Percentiles rank a stretch among this genome's conserved stretches.
These are phyloP conservation scores for Nipponia nippon DNA, from an alignment of 2,113 vertebrate genomes.

Conservation along the genomic window DNA sequence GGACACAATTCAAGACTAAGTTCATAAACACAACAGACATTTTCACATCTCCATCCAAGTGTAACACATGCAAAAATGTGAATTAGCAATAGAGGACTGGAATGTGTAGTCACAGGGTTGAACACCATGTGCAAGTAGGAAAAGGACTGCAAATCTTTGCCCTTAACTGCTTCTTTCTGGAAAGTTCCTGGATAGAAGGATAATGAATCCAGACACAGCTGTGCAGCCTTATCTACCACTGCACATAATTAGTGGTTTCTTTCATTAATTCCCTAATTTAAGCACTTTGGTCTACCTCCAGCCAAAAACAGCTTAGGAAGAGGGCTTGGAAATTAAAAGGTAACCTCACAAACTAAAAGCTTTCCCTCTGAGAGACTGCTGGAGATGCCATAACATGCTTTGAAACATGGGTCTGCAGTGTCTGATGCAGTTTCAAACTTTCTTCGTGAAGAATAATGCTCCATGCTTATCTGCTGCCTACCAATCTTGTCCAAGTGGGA, in stretches of 20 bases:
- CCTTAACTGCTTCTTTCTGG: neutral
- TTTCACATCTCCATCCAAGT: neutral
- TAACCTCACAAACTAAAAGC: neutral
- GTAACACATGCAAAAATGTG: neutral
- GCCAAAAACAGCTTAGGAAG: neutral
- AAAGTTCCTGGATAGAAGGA: neutral
- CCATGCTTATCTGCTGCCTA: neutral
- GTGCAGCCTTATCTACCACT: neutral
- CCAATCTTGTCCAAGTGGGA: neutral
- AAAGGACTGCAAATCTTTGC: neutral
- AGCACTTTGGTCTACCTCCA: neutral
- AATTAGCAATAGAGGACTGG: neutral
- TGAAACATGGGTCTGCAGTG: neutral
- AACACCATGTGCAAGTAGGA: neutral
- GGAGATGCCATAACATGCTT: neutral
- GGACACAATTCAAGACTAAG: neutral
- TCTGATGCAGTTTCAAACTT: neutral
- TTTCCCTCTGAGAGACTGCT: neutral
- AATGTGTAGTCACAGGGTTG: neutral
- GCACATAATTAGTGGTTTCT: neutral
- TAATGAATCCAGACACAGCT: neutral
- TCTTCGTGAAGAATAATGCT: neutral
- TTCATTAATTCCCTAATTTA: conserved; percentile 17
- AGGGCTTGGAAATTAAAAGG: neutral
- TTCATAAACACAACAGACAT: neutral